Evolutionary conservation across 2,113 vertebrate species (phyloP).

Genomic region (Platichthys flesus): DNA sequence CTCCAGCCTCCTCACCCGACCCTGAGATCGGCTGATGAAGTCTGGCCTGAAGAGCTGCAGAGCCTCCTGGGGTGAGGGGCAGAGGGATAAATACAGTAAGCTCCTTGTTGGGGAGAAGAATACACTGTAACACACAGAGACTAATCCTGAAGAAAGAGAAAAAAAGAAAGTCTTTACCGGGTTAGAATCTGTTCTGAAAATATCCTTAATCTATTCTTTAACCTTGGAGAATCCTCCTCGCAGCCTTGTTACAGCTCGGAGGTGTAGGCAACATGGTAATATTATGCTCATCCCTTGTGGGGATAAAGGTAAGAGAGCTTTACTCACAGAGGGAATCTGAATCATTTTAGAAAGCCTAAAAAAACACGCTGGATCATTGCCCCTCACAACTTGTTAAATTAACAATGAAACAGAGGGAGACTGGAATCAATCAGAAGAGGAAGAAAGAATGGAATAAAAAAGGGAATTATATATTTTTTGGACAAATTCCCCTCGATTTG

Average conservation of each 20-base stretch:
- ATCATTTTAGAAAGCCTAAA: not conserved
- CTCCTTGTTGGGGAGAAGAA: slow-evolving; percentile 43
- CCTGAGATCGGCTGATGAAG: slow-evolving; percentile 91
- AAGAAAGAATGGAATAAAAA: not conserved
- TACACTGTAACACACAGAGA: slow-evolving; percentile 35
- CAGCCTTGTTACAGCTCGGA: slow-evolving; percentile 46
- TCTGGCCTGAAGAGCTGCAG: slow-evolving; percentile 87
- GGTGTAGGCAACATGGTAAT: slow-evolving; percentile 48
- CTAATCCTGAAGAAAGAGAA: slow-evolving; percentile 53
- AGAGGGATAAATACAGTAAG: slow-evolving; percentile 39
- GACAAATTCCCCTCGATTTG: not conserved
- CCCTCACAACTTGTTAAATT: slow-evolving; percentile 4
- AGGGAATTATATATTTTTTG: not conserved
- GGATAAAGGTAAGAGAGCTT: slow-evolving; percentile 58
- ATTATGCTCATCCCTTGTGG: slow-evolving; percentile 44
- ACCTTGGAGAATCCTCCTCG: slow-evolving; percentile 61
- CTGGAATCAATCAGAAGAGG: not conserved
- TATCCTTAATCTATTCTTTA: slow-evolving; percentile 63
- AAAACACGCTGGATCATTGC: slow-evolving; percentile 12
- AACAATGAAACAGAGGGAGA: slow-evolving; percentile 3
- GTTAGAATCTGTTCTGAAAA: slow-evolving; percentile 49
- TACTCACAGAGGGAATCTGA: slow-evolving; percentile 36
- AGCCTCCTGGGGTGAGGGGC: slow-evolving; percentile 84
- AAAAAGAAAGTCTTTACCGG: slow-evolving; percentile 12
- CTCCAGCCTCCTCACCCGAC: slow-evolving; percentile 85